Evolutionary conservation across 2,797 vertebrate species (phyloP), one percentile per base, ranked within the genome.

Genomic region (Bradypus variegatus): DNA sequence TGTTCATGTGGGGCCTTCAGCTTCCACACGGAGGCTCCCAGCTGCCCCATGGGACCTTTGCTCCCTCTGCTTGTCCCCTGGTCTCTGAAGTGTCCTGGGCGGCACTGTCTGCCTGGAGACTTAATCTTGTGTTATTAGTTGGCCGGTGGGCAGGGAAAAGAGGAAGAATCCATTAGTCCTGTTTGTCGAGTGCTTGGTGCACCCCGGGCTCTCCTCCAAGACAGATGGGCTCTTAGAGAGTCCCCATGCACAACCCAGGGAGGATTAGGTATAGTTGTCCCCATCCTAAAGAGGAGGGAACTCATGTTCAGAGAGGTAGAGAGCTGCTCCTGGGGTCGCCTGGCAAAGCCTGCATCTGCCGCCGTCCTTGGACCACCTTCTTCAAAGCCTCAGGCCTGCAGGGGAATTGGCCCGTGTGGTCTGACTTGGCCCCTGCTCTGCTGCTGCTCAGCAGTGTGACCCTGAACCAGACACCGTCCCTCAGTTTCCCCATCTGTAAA

Each of bases 291-390:
- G 36, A 41, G 21, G 72, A 62, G 50, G 64, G 55, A 27, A 14
- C 31, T n/a, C 8, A 81, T 60, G n/a, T 60, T 65, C 14, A 36
- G 78, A 45, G 55, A 48, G 29, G 3, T 9, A 6, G 36, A 73
- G 62, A 73, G 67, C 70, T 10, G 11, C 21, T 29, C 33, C 23
- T 7, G 5, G 48, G 25, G 8, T 48, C 31, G 1, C 10, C 8
- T 41, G 27, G 12, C 11, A 2, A 9, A 6, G 15, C 16, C 60
- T 29, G 2, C 0, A 5, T 27, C 67, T 8, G 23, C 38, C 8
- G 6, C 53, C 33, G 29, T 45, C 48, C 25, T 2, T 7, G 8
- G 55, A 5, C 41, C 38, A 0, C 31, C 48, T 41, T 36, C 89
- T 36, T 79, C 41, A 18, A 60, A 79, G 27, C 21, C 10, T 36